Evolutionary conservation across 1,140 invertebrate genomes (phyloP).

Genomic region (Penaeus chinensis): DNA sequence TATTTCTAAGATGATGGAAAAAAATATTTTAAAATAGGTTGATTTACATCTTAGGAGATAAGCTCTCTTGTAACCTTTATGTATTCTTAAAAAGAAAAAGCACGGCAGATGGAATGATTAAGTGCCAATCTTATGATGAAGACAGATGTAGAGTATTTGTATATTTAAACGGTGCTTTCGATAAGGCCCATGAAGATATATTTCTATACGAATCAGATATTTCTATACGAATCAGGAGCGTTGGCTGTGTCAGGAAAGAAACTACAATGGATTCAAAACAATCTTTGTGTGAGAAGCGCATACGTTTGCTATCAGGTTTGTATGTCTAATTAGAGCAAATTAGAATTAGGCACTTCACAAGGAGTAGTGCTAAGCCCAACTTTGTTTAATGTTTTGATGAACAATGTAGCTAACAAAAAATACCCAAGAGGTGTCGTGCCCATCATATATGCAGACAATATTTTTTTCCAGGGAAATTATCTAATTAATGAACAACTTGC

Average conservation of each 20-base stretch:
- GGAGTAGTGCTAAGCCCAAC: not conserved
- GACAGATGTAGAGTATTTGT: conserved; percentile 17
- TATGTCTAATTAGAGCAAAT: not conserved
- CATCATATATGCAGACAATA: conserved; percentile 9
- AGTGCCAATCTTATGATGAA: not conserved
- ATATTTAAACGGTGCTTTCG: not conserved
- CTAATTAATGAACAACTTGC: not conserved
- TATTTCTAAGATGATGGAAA: not conserved
- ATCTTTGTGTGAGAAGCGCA: conserved; percentile 1
- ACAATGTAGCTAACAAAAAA: not conserved
- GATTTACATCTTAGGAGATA: not conserved
- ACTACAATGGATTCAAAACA: not conserved
- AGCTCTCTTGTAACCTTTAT: conserved; percentile 4
- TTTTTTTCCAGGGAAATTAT: not conserved
- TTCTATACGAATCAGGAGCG: not conserved
- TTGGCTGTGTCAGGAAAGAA: conserved; percentile 1
- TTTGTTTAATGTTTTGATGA: conserved; percentile 25
- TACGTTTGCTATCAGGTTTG: not conserved
- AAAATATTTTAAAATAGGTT: conserved; percentile 3
- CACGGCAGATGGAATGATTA: not conserved
- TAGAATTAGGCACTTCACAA: conserved; percentile 4
- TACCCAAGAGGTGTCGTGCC: not conserved
- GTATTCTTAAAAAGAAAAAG: conserved; percentile 6
- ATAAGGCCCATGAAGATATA: not conserved
- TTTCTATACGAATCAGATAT: conserved; percentile 1